phyloP scores from a whole-genome alignment of 2,797 vertebrate species.

The Tokudaia muenninki region DNA sequence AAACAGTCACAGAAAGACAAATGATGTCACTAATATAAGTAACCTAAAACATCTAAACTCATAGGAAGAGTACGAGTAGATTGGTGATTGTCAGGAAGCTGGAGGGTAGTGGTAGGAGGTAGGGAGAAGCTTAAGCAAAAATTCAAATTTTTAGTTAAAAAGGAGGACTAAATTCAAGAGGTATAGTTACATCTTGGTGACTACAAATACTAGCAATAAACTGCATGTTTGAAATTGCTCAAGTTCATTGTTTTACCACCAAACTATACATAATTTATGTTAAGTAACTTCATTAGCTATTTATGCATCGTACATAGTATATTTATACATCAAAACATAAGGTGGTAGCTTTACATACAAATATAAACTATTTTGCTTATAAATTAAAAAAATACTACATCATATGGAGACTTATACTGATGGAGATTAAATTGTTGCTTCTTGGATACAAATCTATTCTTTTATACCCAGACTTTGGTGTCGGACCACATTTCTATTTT shows the following conservation, averaged over 20 bases:
- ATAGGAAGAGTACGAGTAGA: background rate
- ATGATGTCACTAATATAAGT: background rate
- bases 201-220: background rate
- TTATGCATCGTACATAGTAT: background rate
- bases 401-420: background rate
- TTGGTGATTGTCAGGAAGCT: background rate
- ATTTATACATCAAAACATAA: background rate
- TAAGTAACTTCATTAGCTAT: background rate
- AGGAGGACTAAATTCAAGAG: background rate
- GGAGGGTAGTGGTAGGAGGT: background rate
- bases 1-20: background rate
- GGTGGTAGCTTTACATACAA: background rate
- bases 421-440: background rate
- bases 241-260: background rate
- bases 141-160: background rate
- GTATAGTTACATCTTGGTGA: background rate
- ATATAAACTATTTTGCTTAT: background rate
- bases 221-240: background rate
- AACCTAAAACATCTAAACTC: background rate
- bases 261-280: background rate
- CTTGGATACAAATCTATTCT: background rate
- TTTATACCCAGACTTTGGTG: background rate
- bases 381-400: background rate
- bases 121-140: background rate
- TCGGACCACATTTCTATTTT: slow-evolving; percentile 1